phyloP scores from a whole-genome alignment of 2,888 invertebrate genomes.

The Formica aserva region DNA sequence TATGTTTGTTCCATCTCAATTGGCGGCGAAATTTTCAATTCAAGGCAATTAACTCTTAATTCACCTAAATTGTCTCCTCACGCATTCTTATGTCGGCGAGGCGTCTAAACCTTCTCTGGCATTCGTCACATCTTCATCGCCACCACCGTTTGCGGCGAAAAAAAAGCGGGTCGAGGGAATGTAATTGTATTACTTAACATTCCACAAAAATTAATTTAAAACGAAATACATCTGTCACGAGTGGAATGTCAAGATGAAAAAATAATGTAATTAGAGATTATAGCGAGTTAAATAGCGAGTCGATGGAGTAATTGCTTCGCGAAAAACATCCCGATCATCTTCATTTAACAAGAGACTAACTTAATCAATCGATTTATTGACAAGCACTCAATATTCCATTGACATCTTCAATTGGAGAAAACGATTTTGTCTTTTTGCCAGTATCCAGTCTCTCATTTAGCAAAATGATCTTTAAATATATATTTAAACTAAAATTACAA shows the following conservation, averaged over 20 bases:
- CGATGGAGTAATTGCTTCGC: background rate
- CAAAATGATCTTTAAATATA: background rate
- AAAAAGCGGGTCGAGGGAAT: constrained; percentile 36
- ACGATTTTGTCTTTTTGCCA: background rate
- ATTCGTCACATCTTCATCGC: constrained; percentile 17
- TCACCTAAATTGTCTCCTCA: constrained; percentile 39
- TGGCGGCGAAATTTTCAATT: constrained; percentile 53
- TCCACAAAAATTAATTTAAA: constrained; percentile 47
- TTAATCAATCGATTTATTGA: background rate
- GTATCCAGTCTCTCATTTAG: background rate
- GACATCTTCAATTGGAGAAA: background rate
- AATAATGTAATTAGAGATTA: background rate
- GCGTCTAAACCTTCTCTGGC: constrained; percentile 27
- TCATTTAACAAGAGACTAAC: constrained; percentile 12
- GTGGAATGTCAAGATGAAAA: constrained; percentile 29
- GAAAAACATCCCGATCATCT: background rate
- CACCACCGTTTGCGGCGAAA: background rate
- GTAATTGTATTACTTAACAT: constrained; percentile 35
- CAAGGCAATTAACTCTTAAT: constrained; percentile 47
- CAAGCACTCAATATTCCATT: background rate
- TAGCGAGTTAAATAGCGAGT: background rate
- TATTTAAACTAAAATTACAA: background rate
- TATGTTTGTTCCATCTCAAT: constrained; percentile 13
- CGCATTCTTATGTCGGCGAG: constrained; percentile 45
- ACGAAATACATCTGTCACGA: constrained; percentile 11